Conservation (phyloP, 2,888 invertebrate genomes). For the Pherbina coryleti region DNA sequence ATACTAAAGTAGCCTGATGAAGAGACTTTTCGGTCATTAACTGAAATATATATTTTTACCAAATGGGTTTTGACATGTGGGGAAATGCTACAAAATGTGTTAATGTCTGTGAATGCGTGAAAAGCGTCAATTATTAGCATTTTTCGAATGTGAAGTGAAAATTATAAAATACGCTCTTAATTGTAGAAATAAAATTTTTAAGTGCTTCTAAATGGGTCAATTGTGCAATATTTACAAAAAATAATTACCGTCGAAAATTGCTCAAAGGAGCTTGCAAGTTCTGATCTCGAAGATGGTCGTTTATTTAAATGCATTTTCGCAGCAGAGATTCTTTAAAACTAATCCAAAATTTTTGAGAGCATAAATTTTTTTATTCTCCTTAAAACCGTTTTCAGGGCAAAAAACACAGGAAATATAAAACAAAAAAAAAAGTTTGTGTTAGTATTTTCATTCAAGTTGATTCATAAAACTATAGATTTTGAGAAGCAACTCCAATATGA, state of each 20-base stretch:
- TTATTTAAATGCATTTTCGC: too few relatives aligned
- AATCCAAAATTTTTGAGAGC: too few relatives aligned
- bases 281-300: too few relatives aligned
- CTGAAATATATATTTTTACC: background rate
- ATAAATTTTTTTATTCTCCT: too few relatives aligned
- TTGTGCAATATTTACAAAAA: background rate
- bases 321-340: too few relatives aligned
- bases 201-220: constrained; percentile 14
- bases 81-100: background rate
- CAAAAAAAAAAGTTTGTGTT: too few relatives aligned
- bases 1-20: background rate
- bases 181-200: background rate
- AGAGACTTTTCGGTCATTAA: constrained; percentile 29
- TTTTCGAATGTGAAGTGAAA: constrained; percentile 4
- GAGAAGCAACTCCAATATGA: too few relatives aligned
- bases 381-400: too few relatives aligned
- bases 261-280: background rate
- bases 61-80: background rate
- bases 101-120: background rate
- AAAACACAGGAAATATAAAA: too few relatives aligned
- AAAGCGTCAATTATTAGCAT: background rate
- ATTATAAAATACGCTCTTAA: background rate
- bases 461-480: too few relatives aligned
- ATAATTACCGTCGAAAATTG: background rate
- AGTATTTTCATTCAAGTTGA: too few relatives aligned